These are phyloP conservation scores for Drosophila formosana DNA, from an alignment of 2,888 invertebrate genomes.

Conservation along the genomic window DNA sequence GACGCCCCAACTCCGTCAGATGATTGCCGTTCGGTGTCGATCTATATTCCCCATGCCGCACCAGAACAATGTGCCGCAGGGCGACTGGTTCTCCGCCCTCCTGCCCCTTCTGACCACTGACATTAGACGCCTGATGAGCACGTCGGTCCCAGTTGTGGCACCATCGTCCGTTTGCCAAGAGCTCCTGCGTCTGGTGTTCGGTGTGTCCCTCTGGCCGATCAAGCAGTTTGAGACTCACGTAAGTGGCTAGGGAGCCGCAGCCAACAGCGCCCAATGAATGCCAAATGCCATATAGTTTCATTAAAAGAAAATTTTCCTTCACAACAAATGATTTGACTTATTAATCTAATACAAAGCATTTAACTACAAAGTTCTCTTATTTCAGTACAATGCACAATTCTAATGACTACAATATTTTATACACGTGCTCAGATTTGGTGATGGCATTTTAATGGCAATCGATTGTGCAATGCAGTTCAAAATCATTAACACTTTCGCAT, in stretches of 20 bases:
- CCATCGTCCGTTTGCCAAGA: conserved; percentile 88
- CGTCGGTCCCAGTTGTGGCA: conserved; percentile 95
- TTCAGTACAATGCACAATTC: no score
- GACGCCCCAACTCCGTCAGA: conserved; percentile 92
- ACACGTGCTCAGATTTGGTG: not conserved
- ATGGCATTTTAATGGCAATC: conserved; percentile 11
- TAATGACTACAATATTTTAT: no score
- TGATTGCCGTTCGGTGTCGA: conserved; percentile 89
- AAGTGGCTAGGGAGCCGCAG: conserved; percentile 60
- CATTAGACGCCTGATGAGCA: conserved; percentile 88
- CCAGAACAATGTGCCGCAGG: conserved; percentile 92
- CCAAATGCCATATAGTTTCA: conserved; percentile 50
- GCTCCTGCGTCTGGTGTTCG: not conserved
- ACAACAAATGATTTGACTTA: conserved; percentile 23
- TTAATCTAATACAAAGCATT: conserved; percentile 3
- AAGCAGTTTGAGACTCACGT: conserved; percentile 46
- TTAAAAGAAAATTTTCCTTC: conserved; percentile 11
- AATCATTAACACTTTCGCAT: conserved; percentile 14
- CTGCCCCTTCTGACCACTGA: conserved; percentile 86
- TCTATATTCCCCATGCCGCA: conserved; percentile 98
- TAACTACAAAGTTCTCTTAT: no score
- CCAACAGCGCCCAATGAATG: conserved; percentile 47
- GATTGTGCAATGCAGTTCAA: conserved; percentile 29
- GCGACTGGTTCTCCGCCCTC: conserved; percentile 84
- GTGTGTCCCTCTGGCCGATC: conserved; percentile 16